Evolutionary conservation across 2,113 vertebrate species (phyloP), one percentile per base, ranked within the genome.

Genomic region (Columbina picui): DNA sequence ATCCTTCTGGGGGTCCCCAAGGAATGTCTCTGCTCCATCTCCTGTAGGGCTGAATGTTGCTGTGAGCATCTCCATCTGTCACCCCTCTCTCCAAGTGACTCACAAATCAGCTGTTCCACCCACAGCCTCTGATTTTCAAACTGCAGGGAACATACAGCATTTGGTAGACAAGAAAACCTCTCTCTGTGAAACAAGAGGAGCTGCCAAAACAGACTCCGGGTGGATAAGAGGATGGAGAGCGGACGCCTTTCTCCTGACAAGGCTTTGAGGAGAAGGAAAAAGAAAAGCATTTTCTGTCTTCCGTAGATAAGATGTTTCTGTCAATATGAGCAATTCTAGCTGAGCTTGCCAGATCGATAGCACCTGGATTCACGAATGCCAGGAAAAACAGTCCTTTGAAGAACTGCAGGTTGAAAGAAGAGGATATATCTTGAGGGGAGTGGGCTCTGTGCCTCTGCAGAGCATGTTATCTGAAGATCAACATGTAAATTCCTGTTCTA

Each of bases 301-400:
- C 49, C 74, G 34, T 65, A 71, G 63, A 67, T 70, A 75, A 29
- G 69, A 34, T 47, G 45, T 49, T 69, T 59, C 67, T 91, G 53
- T 88, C 70, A 63, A 41, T 78, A 11, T 2, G 55, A 94, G 52
- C 50, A 43, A 39, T 47, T 57, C 47, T 63, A 43, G 60, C 47
- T 47, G 52, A 87, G 61, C 68, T 26, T 84, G 87, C 92, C 92
- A 94, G 90, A 68, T 73, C 81, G 53, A 94, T 76, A 97, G 94
- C 92, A 96, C 96, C 92, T 96, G 92, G 75, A 94, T 63, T 65
- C 34, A 7, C 1, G 6, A 61, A 49, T 90, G 84, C 77, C 91
- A 95, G 91, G 41, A 87, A 92, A 92, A 96, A 69, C 78, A 92
- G 64, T 8, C 63, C 76, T 96, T 91, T 93, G 86, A 95, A 93